phyloP scores from a whole-genome alignment of 2,888 invertebrate genomes.

The Tetramorium bicarinatum region DNA sequence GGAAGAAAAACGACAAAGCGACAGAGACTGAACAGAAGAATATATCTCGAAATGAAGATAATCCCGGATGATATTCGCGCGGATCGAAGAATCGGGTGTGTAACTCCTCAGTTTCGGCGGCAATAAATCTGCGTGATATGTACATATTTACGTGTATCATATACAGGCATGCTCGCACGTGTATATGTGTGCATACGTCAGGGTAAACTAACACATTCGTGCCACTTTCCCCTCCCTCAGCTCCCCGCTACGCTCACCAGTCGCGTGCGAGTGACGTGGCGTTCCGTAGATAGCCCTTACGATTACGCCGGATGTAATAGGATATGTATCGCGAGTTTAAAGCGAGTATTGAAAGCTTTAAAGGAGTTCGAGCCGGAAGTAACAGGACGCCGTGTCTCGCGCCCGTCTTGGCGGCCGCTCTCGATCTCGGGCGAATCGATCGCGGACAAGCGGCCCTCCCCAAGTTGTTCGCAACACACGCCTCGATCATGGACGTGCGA shows the following conservation, averaged over 20 bases:
- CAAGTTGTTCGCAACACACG: conserved; percentile 32
- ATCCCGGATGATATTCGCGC: conserved; percentile 18
- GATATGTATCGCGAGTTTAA: conserved; percentile 63
- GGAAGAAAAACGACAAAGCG: background rate
- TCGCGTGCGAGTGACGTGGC: conserved; percentile 36
- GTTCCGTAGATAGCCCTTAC: conserved; percentile 62
- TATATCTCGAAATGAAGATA: conserved; percentile 21
- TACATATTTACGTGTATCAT: conserved; percentile 64
- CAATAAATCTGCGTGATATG: conserved; percentile 67
- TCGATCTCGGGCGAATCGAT: conserved; percentile 64
- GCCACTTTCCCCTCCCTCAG: background rate
- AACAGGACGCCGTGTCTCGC: background rate
- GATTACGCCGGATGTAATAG: conserved; percentile 60
- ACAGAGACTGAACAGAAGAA: background rate
- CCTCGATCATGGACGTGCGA: conserved; percentile 55
- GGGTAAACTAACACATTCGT: conserved; percentile 70
- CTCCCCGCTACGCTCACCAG: conserved; percentile 5
- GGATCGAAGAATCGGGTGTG: conserved; percentile 52
- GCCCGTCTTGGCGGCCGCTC: conserved; percentile 39
- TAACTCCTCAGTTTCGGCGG: conserved; percentile 66
- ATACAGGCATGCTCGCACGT: conserved; percentile 62
- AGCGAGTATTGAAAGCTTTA: conserved; percentile 46
- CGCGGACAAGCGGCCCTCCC: conserved; percentile 35
- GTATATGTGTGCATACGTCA: conserved; percentile 69
- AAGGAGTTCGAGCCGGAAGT: conserved; percentile 31